Base-by-base conservation (phyloP, 2,113 vertebrate species). In the Lycocorax pyrrhopterus region DNA sequence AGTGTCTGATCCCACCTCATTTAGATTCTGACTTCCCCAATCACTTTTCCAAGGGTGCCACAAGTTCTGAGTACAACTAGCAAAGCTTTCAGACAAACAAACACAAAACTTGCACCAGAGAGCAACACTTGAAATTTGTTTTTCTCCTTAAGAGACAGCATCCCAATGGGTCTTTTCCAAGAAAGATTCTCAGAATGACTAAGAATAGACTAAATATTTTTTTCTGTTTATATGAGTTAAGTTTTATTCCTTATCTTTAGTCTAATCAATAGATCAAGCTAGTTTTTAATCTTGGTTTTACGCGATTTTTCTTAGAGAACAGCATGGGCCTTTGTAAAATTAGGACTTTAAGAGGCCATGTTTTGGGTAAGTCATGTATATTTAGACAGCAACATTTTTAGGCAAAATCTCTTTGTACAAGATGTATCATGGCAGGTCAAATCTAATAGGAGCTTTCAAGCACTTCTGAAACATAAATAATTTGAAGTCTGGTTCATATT, bases 401-500 rank as follows among this genome's bases (percentile, higher is more conserved):
- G 74, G 77, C 46, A 80, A 67, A 88, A 93, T 80, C n/a, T 64
- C 72, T 81, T 69, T 62, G 60, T 51, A 67, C 32, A 59, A 56
- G 37, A 59, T 1, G 2, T 56, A 86, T 35, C 43, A 13, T 21
- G 69, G 90, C 30, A 84, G 60, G 60, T 80, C 88, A 89, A 87
- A 84, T 49, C 80, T 87, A 90, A 92, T 3, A 84, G 64, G 26
- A 84, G 37, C 26, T 84, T 90, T 87, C 8, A 16, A 89, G 76
- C 37, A 69, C 87, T 90, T 95, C 41, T 49, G 60, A 69, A 93
- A 72, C 73, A 86, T 60, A 95, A 81, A 59, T 63, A 92, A 87
- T 87, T 67, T 62, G 29, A 58, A 55, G 72, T 46, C n/a, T 86
- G 53, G 68, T 53, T 89, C 77, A 22, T 46, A 81, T 68, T 92